Conservation (phyloP, 2,113 vertebrate genomes). For the Tinamus guttatus region DNA sequence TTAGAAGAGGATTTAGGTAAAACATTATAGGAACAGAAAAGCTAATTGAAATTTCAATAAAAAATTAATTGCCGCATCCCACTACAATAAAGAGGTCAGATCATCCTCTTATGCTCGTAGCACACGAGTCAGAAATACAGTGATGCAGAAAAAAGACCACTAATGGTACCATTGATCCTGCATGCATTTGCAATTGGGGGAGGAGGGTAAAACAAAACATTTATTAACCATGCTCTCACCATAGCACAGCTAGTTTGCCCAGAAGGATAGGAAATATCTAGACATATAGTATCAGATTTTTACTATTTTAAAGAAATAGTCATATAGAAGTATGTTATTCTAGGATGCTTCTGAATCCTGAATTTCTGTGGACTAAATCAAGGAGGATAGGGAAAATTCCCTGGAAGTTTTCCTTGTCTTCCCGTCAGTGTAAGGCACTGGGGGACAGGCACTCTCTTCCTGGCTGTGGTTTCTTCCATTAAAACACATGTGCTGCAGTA, state of each 20-base stretch:
- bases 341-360: background rate
- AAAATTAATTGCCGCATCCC: constrained; percentile 79
- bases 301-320: background rate
- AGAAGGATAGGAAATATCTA: background rate
- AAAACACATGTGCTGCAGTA: background rate
- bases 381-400: background rate
- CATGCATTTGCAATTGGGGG: constrained; percentile 39
- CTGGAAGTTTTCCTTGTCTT: background rate
- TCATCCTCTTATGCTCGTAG: constrained; percentile 47
- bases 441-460: background rate
- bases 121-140: constrained; percentile 60
- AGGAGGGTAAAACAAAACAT: background rate
- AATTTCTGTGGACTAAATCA: background rate
- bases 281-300: background rate
- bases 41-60: constrained; percentile 79
- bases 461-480: background rate
- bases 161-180: constrained; percentile 48
- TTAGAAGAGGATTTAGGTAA: constrained; percentile 73
- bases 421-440: background rate
- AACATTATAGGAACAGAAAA: constrained; percentile 76
- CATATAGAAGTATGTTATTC: background rate
- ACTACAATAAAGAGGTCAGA: constrained; percentile 74
- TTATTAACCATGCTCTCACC: constrained; percentile 43
- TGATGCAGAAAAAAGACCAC: constrained; percentile 63
- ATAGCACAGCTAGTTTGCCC: background rate